Conservation (phyloP, 2,797 vertebrate species). For the Takifugu rubripes region DNA sequence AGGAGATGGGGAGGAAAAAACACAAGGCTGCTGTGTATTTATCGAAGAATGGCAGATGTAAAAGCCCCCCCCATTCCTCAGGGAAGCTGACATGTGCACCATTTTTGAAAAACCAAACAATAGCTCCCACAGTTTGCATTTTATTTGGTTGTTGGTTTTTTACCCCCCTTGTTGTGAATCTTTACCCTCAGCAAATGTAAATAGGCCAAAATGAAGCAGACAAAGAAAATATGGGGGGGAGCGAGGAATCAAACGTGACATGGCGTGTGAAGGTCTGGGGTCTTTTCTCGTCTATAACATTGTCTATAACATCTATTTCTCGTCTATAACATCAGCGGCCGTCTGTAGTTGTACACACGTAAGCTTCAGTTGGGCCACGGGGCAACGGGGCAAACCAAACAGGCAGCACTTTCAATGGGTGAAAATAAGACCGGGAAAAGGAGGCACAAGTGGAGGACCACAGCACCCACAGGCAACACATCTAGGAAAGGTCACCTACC, state of each 20-base stretch:
- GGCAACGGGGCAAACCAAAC: no score
- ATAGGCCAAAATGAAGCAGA: conserved; percentile 67
- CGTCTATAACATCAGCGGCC: conserved; percentile 25
- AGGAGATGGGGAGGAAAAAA: conserved; percentile 38
- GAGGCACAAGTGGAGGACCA: background rate
- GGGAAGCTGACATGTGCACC: conserved; percentile 72
- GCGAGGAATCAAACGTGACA: conserved; percentile 56
- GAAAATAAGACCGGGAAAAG: conserved; percentile 8
- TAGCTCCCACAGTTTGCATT: conserved; percentile 54
- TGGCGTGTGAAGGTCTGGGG: conserved; percentile 27
- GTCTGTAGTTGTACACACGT: conserved; percentile 1
- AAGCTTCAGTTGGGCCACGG: conserved; percentile 19
- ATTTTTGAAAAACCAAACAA: conserved; percentile 72
- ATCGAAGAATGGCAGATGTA: conserved; percentile 75
- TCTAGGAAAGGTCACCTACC: conserved; percentile 69
- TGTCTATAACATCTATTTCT: conserved; percentile 4
- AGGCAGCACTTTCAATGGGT: background rate
- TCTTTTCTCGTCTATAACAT: conserved; percentile 25
- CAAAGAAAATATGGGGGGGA: conserved; percentile 42
- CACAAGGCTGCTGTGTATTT: conserved; percentile 64
- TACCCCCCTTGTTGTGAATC: conserved; percentile 43
- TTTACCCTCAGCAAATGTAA: conserved; percentile 64
- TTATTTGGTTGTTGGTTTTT: conserved; percentile 31
- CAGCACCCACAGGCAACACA: background rate
- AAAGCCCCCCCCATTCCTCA: conserved; percentile 53